phyloP scores from a whole-genome alignment of 2,888 invertebrate species.

The Phytoseiulus persimilis region DNA sequence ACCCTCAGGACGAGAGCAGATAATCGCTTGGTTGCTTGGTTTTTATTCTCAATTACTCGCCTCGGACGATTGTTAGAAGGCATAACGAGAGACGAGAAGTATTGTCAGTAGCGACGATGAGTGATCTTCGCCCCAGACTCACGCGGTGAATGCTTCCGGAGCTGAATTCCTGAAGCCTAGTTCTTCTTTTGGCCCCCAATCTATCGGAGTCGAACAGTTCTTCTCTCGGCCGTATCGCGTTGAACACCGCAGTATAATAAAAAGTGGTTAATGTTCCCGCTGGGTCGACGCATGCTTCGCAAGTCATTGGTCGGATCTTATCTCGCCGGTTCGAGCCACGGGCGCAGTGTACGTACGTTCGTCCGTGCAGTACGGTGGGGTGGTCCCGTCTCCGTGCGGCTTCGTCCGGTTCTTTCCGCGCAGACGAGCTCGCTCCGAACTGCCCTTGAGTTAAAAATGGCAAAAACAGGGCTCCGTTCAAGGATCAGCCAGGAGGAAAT shows the following conservation, averaged over 20 bases:
- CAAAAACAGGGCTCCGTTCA: neutral
- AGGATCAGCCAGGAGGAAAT: neutral
- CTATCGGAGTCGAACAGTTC: neutral
- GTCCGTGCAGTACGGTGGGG: neutral
- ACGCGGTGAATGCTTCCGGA: neutral
- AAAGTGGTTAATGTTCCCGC: neutral
- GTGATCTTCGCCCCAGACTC: too few relatives aligned
- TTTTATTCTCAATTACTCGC: neutral
- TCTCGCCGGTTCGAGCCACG: too few relatives aligned
- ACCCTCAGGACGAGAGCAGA: neutral
- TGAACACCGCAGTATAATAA: neutral
- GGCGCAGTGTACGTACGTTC: neutral
- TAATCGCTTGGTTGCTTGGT: neutral
- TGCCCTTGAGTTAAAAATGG: neutral
- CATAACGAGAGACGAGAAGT: neutral
- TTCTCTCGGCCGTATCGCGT: neutral
- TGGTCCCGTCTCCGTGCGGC: neutral
- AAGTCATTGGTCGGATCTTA: neutral
- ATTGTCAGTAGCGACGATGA: neutral
- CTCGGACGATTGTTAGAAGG: neutral
- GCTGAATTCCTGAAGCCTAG: neutral
- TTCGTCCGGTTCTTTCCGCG: neutral
- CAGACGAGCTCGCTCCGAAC: neutral
- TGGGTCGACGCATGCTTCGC: neutral
- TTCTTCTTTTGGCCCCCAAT: neutral